Percentiles rank a stretch among this genome's conserved stretches.
Conservation (phyloP, 2,888 invertebrate species). For the Lasioglossum lativentre region DNA sequence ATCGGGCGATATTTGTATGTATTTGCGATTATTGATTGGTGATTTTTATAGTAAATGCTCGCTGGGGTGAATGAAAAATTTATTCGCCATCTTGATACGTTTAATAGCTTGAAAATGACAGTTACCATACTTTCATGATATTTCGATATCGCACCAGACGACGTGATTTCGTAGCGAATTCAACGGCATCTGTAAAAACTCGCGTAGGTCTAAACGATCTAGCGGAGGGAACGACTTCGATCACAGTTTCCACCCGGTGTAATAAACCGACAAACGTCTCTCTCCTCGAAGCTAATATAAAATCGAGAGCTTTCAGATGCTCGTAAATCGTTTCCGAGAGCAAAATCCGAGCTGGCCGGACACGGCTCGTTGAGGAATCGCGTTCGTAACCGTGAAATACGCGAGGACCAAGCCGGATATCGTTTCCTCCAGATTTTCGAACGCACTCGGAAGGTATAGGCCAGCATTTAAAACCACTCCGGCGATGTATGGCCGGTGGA, state of each 20-base stretch:
- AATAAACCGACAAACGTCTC: neutral
- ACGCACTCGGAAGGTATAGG: slow-evolving; percentile 46
- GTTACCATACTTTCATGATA: neutral
- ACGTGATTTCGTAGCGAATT: neutral
- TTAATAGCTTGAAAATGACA: neutral
- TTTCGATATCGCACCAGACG: neutral
- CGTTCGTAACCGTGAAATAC: slow-evolving; percentile 14
- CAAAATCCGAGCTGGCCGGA: neutral
- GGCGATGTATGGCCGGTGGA: slow-evolving; percentile 44
- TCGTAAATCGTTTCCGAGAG: neutral
- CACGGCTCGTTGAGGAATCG: slow-evolving; percentile 32
- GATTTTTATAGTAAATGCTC: no score
- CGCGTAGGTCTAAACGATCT: neutral
- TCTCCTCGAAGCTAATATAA: neutral
- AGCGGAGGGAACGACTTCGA: neutral
- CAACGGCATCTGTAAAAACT: neutral
- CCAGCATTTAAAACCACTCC: slow-evolving; percentile 56
- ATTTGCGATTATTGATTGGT: no score
- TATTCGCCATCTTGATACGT: neutral
- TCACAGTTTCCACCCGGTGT: neutral
- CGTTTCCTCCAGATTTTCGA: neutral
- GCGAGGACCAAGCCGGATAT: neutral
- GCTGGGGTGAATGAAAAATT: neutral
- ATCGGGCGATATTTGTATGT: no score
- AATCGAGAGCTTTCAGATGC: neutral